Evolutionary conservation across 35 echinoderm and acorn worm species (phyloP).

Genomic region (Apostichopus japonicus): DNA sequence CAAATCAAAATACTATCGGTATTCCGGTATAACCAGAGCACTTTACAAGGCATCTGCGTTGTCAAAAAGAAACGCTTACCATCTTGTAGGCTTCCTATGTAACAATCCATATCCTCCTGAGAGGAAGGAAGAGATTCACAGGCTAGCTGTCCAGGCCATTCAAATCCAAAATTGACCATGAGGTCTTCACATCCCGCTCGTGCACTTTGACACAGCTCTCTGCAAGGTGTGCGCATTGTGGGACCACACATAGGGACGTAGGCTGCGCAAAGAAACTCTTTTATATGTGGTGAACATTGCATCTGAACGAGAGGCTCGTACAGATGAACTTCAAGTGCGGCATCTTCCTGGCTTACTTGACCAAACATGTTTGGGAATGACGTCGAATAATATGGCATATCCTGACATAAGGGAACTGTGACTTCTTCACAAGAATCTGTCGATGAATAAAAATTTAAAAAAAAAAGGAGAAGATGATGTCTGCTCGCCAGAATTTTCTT

Average conservation of each 20-base stretch:
- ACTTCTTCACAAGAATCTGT: background rate
- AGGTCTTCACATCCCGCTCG: background rate
- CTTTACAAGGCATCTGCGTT: too few species aligned
- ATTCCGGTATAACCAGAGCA: too few species aligned
- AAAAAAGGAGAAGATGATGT: background rate
- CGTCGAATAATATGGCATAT: background rate
- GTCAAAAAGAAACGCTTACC: background rate
- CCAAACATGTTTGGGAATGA: background rate
- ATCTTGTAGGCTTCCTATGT: background rate
- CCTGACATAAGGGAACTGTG: background rate
- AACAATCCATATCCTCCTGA: background rate
- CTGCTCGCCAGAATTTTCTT: too few species aligned
- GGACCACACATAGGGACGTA: background rate
- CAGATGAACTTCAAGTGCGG: background rate
- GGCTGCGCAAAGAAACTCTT: background rate
- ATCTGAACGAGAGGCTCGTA: background rate
- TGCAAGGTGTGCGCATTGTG: background rate
- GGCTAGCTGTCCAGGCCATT: background rate
- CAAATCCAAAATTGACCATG: background rate
- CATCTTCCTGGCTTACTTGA: background rate
- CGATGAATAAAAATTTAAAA: background rate
- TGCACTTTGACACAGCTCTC: constrained; percentile 13
- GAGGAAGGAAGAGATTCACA: background rate
- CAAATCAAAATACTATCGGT: too few species aligned
- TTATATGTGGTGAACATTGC: background rate